Evolutionary conservation across 2,113 vertebrate species (phyloP).

Genomic region (Chloropsis hardwickii): DNA sequence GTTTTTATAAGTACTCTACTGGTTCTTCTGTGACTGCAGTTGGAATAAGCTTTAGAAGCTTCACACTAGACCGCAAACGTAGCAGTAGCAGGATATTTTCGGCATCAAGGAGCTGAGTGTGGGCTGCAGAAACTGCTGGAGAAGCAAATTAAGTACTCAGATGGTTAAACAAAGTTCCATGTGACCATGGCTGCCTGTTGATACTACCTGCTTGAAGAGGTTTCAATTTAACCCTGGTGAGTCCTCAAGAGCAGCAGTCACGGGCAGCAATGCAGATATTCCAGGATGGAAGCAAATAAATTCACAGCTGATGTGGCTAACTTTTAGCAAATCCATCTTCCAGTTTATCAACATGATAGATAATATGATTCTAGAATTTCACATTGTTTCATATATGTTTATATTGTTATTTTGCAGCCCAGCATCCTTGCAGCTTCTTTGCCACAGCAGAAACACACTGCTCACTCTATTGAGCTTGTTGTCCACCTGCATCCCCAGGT

Average conservation of each 20-base stretch:
- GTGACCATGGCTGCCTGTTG: not conserved
- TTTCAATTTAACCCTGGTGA: not conserved
- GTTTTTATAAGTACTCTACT: not conserved
- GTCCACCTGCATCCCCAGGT: not conserved
- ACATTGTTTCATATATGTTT: slow-evolving; percentile 27
- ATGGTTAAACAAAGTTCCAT: not conserved
- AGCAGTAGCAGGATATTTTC: not conserved
- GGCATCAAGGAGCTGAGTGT: not conserved
- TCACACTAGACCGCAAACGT: not conserved
- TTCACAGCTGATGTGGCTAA: slow-evolving; percentile 31
- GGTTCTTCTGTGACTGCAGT: not conserved
- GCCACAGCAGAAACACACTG: not conserved
- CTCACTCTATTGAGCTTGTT: not conserved
- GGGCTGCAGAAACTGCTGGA: not conserved
- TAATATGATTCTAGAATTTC: slow-evolving; percentile 41
- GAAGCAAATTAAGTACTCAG: not conserved
- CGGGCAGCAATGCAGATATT: not conserved
- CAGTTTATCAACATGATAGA: slow-evolving; percentile 6
- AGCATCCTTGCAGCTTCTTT: not conserved
- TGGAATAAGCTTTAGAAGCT: not conserved
- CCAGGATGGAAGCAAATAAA: slow-evolving; percentile 8
- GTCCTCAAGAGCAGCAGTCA: not conserved
- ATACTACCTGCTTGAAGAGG: not conserved
- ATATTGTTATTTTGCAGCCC: slow-evolving; percentile 24
- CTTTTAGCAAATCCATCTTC: slow-evolving; percentile 53